Base-by-base conservation (phyloP, 2,888 invertebrate species). In the Caenorhabditis parvicauda region DNA sequence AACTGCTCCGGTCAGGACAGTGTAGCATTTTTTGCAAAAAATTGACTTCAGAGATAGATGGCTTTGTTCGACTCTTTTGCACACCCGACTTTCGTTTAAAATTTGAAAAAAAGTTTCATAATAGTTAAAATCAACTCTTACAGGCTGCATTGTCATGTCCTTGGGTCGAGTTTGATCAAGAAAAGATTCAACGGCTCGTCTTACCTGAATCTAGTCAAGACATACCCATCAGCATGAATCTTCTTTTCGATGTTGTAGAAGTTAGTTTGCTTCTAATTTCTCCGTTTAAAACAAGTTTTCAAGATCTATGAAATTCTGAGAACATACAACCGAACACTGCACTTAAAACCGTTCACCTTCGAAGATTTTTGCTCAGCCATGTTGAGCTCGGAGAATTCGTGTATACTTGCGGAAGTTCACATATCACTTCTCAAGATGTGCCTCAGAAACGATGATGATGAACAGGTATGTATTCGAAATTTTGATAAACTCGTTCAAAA, bases 281-380 rank as follows among this genome's bases (percentile, higher is more conserved):
- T 45, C 24, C 25, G 25, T 9, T 21, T 28, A 12, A 17, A 22
- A 14, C 12, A 21, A 19, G 27, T 21, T 32, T 14, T 70, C 41
- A 39, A 76, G 76, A 88, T 98, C 59, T 98, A 95, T 85, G 96
- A 98, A 86, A 91, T 95, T 12, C 83, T 96, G 49, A 86, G 94
- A 70, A 90, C 93, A 82, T 98, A 95, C 83, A 87, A 92, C 72
- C 82, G 81, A 53, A 82, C 92, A 74, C 89, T 96, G 27, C 87
- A 95, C 60, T 85, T 98, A 45, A 93, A 95, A 27, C 94, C 94
- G 14, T 96, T 86, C 77, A 88, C 92, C 63, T 88, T 96, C 81
- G 98, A 98, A 85, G 96, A 98, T 83, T 90, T 98, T 81, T 94
- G 94, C 86, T 91, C 92, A 29, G 91, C 92, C 44, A 82, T 98